Base-by-base conservation (phyloP, 2,113 vertebrate species). In the Halichoeres trimaculatus region DNA sequence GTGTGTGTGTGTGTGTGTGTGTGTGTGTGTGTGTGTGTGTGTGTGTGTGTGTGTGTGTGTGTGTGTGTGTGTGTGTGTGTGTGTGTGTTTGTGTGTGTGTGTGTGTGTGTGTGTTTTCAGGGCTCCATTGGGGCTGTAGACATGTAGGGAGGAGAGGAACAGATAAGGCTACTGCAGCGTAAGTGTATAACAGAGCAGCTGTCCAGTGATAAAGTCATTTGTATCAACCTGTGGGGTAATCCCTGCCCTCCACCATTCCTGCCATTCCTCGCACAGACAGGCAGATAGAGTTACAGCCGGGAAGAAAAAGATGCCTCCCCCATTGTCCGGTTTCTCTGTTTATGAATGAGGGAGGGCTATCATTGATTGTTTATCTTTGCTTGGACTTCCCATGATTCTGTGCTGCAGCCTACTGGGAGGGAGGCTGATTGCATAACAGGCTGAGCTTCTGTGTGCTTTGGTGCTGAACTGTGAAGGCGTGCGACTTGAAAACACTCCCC, bases 381-480 rank as follows among this genome's bases (percentile, higher is more conserved):
- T 80, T 86, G 90, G 88, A 92, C 88, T 91, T 90, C 85, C 88
- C 87, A 89, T 91, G 87, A 93, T 91, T 86, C 88, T 58, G 58
- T 85, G 89, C 87, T 80, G 86, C 87, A 85, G 74, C 82, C 86
- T 80, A 60, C 75, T 62, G 87, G 89, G 88, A 90, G 76, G 83
- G 85, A 73, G 75, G 74, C 78, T 76, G 90, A 90, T 92, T 93
- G 88, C 88, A 87, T 93, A 93, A 93, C 82, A 36, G 76, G 67
- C 80, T 78, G 87, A 80, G 75, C 85, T 90, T 89, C 88, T 89
- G 73, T 87, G 87, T 88, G 81, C 90, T 90, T 91, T 80, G 85
- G 86, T 85, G 90, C 87, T 92, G 90, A 90, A 90, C 90, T 93
- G 89, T 89, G 90, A 90, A 91, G 89, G 92, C 90, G 89, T 90